Conservation (phyloP, 2,113 vertebrate species). For the Dermatemys mawii region DNA sequence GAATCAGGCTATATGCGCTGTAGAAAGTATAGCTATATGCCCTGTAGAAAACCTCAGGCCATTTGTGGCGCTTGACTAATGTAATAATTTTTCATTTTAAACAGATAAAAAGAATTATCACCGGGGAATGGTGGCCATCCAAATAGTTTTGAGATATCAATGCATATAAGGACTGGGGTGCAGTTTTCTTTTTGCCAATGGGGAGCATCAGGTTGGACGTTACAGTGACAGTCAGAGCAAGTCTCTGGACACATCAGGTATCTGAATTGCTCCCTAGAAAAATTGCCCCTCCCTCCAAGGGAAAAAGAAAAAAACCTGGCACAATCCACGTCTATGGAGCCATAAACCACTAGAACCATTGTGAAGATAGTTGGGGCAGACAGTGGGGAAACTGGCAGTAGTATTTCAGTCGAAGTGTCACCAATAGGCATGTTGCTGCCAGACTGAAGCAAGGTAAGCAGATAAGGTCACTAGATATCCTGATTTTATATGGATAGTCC, state of each 20-base stretch:
- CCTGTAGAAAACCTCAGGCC: neutral
- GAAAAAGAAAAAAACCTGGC: neutral
- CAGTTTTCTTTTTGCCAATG: neutral
- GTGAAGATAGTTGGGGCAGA: neutral
- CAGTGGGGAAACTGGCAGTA: neutral
- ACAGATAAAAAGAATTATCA: neutral
- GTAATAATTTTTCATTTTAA: constrained; percentile 35
- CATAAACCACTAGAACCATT: neutral
- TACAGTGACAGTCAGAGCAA: neutral
- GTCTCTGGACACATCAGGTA: neutral
- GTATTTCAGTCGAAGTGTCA: neutral
- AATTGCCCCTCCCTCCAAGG: neutral
- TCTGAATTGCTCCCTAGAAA: neutral
- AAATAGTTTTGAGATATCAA: neutral
- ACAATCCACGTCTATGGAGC: neutral
- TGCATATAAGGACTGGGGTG: neutral
- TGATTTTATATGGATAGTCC: too few relatives aligned
- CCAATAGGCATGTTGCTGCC: neutral
- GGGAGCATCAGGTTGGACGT: neutral
- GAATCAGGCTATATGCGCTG: neutral
- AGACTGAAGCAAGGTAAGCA: neutral
- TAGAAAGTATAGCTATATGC: neutral
- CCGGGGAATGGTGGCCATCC: neutral
- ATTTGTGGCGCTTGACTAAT: neutral
- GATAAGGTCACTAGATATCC: too few relatives aligned